phyloP scores from a whole-genome alignment of 1,140 invertebrate species.

The Brachionus rotundiformis region DNA sequence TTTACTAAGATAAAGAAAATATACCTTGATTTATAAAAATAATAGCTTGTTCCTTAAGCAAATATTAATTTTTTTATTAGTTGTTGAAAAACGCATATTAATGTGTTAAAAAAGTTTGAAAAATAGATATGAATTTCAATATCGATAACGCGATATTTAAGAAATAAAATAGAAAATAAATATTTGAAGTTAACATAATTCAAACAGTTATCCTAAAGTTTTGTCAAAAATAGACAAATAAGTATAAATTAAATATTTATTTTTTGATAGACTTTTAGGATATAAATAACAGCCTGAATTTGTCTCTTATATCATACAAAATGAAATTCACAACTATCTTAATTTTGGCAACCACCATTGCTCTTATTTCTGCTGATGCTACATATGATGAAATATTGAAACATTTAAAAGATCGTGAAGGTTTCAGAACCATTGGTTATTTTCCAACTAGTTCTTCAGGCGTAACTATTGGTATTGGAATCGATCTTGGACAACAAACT shows the following conservation, averaged over 20 bases:
- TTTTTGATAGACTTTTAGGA: background rate
- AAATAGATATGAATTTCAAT: too few relatives aligned
- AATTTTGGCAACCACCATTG: background rate
- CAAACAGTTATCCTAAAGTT: background rate
- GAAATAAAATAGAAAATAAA: background rate
- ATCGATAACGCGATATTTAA: background rate
- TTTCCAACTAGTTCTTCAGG: constrained; percentile 21
- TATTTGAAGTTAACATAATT: background rate
- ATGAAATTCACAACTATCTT: background rate
- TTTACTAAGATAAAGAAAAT: too few relatives aligned
- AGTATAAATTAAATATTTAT: background rate
- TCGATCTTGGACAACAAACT: constrained; percentile 40
- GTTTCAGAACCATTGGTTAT: background rate
- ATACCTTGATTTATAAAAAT: too few relatives aligned
- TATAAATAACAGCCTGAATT: background rate
- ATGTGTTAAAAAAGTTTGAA: too few relatives aligned
- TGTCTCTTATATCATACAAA: too few relatives aligned
- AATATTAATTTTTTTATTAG: too few relatives aligned
- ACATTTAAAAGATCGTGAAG: constrained; percentile 41
- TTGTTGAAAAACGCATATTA: too few relatives aligned
- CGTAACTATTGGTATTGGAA: constrained; percentile 32
- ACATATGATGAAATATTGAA: constrained; percentile 43
- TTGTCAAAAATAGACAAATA: background rate
- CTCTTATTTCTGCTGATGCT: background rate
- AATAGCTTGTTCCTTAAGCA: too few relatives aligned